phyloP scores from a whole-genome alignment of 2,113 vertebrate species.

The Centropus bengalensis region DNA sequence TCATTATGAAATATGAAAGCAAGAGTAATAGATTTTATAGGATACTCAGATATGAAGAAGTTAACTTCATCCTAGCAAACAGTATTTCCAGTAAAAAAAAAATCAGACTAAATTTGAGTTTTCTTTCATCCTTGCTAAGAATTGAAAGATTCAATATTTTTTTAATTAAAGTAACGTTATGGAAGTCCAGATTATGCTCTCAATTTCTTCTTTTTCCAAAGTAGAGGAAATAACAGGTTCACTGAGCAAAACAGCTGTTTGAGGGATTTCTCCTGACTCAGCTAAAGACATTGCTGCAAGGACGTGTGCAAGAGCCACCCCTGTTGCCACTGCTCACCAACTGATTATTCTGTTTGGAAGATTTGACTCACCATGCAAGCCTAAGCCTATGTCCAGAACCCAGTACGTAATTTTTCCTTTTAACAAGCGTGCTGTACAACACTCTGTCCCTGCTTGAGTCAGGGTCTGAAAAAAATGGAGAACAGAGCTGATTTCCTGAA shows the following conservation, averaged over 20 bases:
- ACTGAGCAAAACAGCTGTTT: not conserved
- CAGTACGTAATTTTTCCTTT: not conserved
- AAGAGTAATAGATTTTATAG: not conserved
- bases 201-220: not conserved
- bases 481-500: not conserved
- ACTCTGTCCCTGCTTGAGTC: not conserved
- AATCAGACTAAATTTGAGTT: not conserved
- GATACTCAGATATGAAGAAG: not conserved
- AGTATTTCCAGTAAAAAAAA: not conserved
- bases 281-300: not conserved
- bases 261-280: not conserved
- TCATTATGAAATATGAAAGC: not conserved
- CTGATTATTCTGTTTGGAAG: not conserved
- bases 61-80: conserved; percentile 3
- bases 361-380: not conserved
- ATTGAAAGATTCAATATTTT: not conserved
- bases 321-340: accelerated
- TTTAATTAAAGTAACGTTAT: conserved; percentile 18
- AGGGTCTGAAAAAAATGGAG: not conserved
- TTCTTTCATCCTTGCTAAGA: not conserved
- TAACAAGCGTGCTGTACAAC: not conserved
- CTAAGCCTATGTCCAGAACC: not conserved
- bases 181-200: not conserved
- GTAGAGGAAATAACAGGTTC: not conserved
- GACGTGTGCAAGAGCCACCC: not conserved